Evolutionary conservation across 2,113 vertebrate species (phyloP), one percentile per base, ranked within the genome.

Genomic region (Excalfactoria chinensis): DNA sequence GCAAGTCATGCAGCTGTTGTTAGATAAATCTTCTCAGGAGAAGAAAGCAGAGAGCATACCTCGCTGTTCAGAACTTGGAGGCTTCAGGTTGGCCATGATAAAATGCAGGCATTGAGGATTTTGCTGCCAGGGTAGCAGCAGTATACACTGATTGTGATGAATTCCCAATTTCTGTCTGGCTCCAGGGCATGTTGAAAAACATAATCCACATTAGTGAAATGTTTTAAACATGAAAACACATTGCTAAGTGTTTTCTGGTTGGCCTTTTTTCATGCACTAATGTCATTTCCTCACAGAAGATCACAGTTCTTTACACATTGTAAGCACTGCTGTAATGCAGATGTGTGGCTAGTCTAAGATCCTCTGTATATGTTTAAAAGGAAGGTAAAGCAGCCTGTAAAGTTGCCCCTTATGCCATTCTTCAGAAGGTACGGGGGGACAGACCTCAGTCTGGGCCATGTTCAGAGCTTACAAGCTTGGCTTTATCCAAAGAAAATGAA

Each of bases 191-290:
- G 30, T 25, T 87, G 63, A 87, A 92, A 87, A 26, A 43, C 3
- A 1, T 88, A 80, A 80, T 86, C n/a, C 69, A 75, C 49, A 21
- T 86, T 58, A 72, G 23, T 77, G 55, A 41, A 72, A 88, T 69
- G 59, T 82, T 92, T 84, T 69, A 86, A 90, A 92, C 26, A 66
- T 86, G 69, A 63, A 86, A 91, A 69, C 49, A 89, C 69, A 55
- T 53, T 76, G 67, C 64, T 41, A 74, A 62, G 30, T 90, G 73
- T 72, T 86, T 90, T 86, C 55, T 91, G 30, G 15, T 86, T 82
- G 76, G 11, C 3, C 74, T 86, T 93, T 93, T 92, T 92, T 84
- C 23, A 35, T 75, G 25, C 44, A 41, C 3, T 59, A 25, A 59
- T 86, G 17, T 82, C 1, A 58, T 93, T 86, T 90, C 32, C 49